Conservation (phyloP, 92 coral and sea anemone genomes). For the Epizoanthus rinbou region DNA sequence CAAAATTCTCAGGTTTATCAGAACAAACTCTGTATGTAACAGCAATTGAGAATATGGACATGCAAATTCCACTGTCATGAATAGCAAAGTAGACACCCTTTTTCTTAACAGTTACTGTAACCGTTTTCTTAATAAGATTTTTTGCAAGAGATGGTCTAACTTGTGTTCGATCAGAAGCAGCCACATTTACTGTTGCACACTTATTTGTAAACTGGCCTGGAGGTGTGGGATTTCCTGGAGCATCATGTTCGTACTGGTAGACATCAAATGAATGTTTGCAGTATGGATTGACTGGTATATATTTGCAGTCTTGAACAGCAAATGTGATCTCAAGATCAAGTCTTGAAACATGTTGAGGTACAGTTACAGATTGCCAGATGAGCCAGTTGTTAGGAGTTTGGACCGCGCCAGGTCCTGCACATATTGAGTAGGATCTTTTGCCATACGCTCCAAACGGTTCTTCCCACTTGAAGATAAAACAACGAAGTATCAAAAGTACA, state of each 20-base stretch:
- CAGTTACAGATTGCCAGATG: not conserved
- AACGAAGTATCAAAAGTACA: no score
- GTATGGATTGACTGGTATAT: not conserved
- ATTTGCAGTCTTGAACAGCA: not conserved
- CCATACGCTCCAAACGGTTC: not conserved
- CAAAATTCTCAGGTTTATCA: not conserved
- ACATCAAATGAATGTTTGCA: not conserved
- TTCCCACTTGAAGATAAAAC: not conserved
- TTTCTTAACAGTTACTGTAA: constrained; percentile 3
- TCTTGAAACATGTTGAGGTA: not conserved
- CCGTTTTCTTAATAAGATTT: not conserved
- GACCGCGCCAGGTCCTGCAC: not conserved
- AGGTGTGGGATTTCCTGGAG: not conserved
- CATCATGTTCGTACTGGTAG: not conserved
- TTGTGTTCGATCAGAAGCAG: not conserved
- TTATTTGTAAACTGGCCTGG: not conserved
- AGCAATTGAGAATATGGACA: constrained; percentile 30
- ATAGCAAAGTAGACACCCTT: not conserved
- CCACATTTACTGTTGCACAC: not conserved
- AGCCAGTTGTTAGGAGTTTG: not conserved
- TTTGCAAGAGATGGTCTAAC: not conserved
- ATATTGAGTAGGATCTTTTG: not conserved
- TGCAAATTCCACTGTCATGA: constrained; percentile 23
- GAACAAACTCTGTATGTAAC: not conserved
- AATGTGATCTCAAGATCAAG: not conserved